Evolutionary conservation across 2,888 invertebrate genomes (phyloP).

Genomic region (Cephus rjabovi): DNA sequence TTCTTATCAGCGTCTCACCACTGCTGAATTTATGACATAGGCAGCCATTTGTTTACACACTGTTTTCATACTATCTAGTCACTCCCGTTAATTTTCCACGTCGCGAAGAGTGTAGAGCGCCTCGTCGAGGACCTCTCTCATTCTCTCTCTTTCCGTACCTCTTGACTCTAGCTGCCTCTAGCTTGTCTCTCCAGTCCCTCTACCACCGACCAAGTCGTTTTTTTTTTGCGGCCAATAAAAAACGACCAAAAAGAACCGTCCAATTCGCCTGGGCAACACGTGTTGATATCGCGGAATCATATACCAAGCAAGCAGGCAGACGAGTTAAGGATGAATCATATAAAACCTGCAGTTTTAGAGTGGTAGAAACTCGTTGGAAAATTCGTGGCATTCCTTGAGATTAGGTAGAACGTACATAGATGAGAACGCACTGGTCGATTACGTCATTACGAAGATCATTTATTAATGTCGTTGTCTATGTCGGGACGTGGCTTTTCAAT

Average conservation of each 20-base stretch:
- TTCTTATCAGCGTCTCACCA: slow-evolving; percentile 33
- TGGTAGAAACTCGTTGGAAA: neutral
- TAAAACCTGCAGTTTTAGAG: neutral
- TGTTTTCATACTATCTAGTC: slow-evolving; percentile 34
- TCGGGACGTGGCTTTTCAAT: neutral
- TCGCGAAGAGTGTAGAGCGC: slow-evolving; percentile 13
- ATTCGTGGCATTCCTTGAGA: neutral
- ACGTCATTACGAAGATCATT: neutral
- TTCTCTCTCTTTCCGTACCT: neutral
- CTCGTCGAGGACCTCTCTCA: neutral
- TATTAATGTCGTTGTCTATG: neutral
- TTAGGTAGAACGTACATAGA: neutral
- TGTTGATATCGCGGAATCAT: slow-evolving; percentile 30
- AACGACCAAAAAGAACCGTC: neutral
- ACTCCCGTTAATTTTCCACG: slow-evolving; percentile 33
- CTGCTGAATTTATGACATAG: slow-evolving; percentile 38
- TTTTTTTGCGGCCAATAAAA: neutral
- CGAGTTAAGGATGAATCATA: slow-evolving; percentile 26
- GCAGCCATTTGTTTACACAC: slow-evolving; percentile 37
- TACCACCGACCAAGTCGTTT: neutral
- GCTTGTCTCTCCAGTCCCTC: neutral
- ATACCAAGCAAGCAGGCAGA: slow-evolving; percentile 12
- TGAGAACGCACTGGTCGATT: neutral
- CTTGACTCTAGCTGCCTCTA: slow-evolving; percentile 23
- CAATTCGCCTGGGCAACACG: slow-evolving; percentile 28